Evolutionary conservation across 2,797 vertebrate genomes (phyloP).

Genomic region (Muraenolepis orangiensis): DNA sequence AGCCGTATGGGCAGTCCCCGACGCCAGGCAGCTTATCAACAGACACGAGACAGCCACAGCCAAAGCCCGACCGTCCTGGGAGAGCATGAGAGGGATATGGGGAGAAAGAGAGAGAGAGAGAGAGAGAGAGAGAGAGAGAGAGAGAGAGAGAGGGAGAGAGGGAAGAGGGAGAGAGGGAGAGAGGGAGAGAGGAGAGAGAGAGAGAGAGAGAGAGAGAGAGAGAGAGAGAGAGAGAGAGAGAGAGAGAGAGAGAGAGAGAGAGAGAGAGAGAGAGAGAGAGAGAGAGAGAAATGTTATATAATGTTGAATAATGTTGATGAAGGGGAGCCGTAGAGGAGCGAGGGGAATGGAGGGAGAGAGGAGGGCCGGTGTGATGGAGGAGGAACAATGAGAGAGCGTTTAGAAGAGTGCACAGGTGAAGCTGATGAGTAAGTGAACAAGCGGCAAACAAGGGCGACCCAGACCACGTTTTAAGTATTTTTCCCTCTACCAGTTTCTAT

Average conservation of each 20-base stretch:
- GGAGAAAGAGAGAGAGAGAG: too few relatives aligned
- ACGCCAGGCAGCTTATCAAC: slow-evolving; percentile 28
- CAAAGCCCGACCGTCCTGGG: slow-evolving; percentile 16
- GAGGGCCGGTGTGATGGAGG: neutral
- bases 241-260: too few relatives aligned
- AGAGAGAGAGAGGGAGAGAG: slow-evolving; percentile 15
- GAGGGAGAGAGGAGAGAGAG: too few relatives aligned
- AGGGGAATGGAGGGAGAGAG: neutral
- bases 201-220: too few relatives aligned
- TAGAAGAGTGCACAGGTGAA: neutral
- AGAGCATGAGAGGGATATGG: too few relatives aligned
- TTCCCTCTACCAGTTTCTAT: neutral
- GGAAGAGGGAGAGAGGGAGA: neutral
- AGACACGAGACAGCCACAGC: slow-evolving; percentile 21
- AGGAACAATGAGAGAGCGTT: neutral
- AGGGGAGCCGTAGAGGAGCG: neutral
- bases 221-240: too few relatives aligned
- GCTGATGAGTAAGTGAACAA: neutral
- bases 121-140: neutral
- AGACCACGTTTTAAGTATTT: neutral
- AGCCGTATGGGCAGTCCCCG: slow-evolving; percentile 30
- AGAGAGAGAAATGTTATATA: neutral
- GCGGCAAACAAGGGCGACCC: neutral
- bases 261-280: neutral
- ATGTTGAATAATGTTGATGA: slow-evolving; percentile 6